phyloP scores from a whole-genome alignment of 2,888 invertebrate species.

The Busseola fusca region DNA sequence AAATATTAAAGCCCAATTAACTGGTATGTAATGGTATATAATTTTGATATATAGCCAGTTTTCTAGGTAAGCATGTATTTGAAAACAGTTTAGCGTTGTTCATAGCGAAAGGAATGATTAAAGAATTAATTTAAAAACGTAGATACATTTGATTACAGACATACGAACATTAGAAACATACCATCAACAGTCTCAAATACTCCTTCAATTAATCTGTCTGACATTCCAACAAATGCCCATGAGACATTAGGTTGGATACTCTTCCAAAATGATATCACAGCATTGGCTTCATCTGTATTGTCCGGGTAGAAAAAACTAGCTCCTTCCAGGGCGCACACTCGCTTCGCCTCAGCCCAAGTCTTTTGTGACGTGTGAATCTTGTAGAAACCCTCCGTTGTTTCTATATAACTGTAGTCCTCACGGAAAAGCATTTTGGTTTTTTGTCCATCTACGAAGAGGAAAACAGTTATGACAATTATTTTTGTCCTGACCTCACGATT shows the following conservation, averaged over 20 bases:
- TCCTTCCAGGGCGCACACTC: too few species aligned
- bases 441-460: constrained; percentile 14
- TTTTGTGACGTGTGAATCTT: not conserved
- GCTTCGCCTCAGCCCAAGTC: constrained; percentile 10
- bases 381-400: too few species aligned
- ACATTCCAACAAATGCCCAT: not conserved
- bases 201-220: too few species aligned
- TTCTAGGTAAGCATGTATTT: not conserved
- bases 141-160: not conserved
- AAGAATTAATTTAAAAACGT: not conserved
- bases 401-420: too few species aligned
- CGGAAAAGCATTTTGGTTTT: not conserved
- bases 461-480: not conserved
- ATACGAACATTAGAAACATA: too few species aligned
- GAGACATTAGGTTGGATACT: too few species aligned
- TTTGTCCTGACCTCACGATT: not conserved
- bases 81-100: too few species aligned
- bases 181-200: too few species aligned
- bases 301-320: too few species aligned
- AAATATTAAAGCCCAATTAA: not conserved
- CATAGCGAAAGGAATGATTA: not conserved
- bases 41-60: not conserved
- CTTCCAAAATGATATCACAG: too few species aligned
- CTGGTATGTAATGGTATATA: too few species aligned
- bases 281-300: too few species aligned